Percentiles rank a stretch among this genome's conserved stretches.
These are phyloP conservation scores for Xyrauchen texanus DNA, from an alignment of 2,113 vertebrate species.

Conservation along the genomic window DNA sequence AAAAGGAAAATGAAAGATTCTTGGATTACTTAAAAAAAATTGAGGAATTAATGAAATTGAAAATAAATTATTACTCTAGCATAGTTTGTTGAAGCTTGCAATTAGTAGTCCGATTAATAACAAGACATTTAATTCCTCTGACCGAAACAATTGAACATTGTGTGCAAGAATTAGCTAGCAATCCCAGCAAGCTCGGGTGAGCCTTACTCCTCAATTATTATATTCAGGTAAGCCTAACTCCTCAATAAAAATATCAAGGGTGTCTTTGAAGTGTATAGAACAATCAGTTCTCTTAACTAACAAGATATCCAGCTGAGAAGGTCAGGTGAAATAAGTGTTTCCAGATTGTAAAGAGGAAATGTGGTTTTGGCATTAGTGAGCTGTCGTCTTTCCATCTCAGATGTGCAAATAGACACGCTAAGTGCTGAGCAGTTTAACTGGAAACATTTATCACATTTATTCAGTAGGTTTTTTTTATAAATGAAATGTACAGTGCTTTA, in stretches of 20 bases:
- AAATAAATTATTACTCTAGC: background rate
- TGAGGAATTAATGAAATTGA: background rate
- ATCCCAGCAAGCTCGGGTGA: slow-evolving; percentile 14
- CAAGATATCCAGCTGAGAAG: slow-evolving; percentile 62
- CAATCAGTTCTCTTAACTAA: slow-evolving; percentile 63
- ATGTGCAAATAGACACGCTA: slow-evolving; percentile 30
- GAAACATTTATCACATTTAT: slow-evolving; percentile 10
- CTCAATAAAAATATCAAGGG: slow-evolving; percentile 61
- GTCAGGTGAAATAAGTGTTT: slow-evolving; percentile 58
- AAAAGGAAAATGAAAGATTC: too few species aligned
- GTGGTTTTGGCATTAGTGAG: slow-evolving; percentile 51
- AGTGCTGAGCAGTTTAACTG: background rate
- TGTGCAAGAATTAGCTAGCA: background rate
- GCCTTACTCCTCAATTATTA: background rate
- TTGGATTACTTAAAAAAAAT: too few species aligned
- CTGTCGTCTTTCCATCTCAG: slow-evolving; percentile 44
- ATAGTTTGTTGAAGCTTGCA: background rate
- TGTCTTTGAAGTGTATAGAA: slow-evolving; percentile 63
- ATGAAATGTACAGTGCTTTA: background rate
- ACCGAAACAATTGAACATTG: background rate
- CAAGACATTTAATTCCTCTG: background rate
- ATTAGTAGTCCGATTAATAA: background rate
- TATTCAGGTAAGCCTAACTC: slow-evolving; percentile 14
- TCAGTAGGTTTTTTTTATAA: slow-evolving; percentile 10
- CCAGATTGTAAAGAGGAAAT: slow-evolving; percentile 37